phyloP scores from a whole-genome alignment of 1,140 invertebrate genomes.

The Diprion similis region DNA sequence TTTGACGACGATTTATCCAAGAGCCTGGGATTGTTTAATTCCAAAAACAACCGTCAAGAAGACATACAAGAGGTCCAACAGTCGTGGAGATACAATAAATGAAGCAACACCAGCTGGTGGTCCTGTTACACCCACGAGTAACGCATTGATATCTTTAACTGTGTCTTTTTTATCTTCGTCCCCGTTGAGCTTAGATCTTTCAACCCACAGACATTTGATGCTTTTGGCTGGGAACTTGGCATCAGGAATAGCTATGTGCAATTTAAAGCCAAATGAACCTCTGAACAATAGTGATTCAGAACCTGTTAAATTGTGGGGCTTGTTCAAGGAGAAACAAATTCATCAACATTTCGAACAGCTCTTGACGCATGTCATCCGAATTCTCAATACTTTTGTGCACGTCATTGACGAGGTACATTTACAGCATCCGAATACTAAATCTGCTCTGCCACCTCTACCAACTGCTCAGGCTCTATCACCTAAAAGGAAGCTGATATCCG shows the following conservation, averaged over 20 bases:
- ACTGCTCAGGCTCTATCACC: slow-evolving; percentile 63
- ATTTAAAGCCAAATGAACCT: slow-evolving; percentile 40
- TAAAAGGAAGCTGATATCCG: slow-evolving; percentile 56
- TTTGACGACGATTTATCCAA: slow-evolving; percentile 59
- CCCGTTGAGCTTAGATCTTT: slow-evolving; percentile 68
- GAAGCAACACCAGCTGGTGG: slow-evolving; percentile 28
- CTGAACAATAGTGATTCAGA: slow-evolving; percentile 28
- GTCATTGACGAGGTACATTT: slow-evolving; percentile 74
- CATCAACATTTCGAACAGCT: slow-evolving; percentile 67
- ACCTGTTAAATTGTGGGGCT: slow-evolving; percentile 60
- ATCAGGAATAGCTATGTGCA: slow-evolving; percentile 62
- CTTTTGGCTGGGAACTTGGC: slow-evolving; percentile 71
- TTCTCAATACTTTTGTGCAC: slow-evolving; percentile 78
- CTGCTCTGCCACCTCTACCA: slow-evolving; percentile 66
- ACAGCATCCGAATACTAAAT: slow-evolving; percentile 42
- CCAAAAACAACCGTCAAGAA: slow-evolving; percentile 35
- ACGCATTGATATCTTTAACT: slow-evolving; percentile 56
- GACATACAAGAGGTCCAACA: slow-evolving; percentile 34
- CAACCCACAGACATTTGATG: slow-evolving; percentile 69
- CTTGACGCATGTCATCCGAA: slow-evolving; percentile 71
- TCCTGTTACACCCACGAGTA: slow-evolving; percentile 37
- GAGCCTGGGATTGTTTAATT: slow-evolving; percentile 62
- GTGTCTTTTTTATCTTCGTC: slow-evolving; percentile 67
- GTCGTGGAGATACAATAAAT: slow-evolving; percentile 31
- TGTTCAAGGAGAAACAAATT: slow-evolving; percentile 62